Evolutionary conservation across 2,113 vertebrate genomes (phyloP).

Genomic region (Climacteris rufus): DNA sequence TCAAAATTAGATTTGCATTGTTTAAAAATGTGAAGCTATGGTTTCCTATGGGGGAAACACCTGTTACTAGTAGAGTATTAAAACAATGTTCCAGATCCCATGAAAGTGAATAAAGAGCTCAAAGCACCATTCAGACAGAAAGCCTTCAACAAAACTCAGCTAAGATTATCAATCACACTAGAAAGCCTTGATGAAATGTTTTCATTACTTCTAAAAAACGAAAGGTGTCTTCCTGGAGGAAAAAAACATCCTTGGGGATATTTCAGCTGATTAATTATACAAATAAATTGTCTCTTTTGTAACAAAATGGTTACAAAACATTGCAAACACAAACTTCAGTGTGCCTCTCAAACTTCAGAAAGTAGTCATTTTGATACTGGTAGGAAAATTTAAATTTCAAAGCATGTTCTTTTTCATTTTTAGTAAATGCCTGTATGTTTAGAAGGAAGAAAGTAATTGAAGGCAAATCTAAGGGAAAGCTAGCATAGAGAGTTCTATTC

Average conservation of each 20-base stretch:
- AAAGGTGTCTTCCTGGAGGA: background rate
- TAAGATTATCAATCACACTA: slow-evolving; percentile 49
- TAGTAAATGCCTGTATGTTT: background rate
- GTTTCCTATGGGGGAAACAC: slow-evolving; percentile 43
- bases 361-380: background rate
- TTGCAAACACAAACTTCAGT: slow-evolving; percentile 5
- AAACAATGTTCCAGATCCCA: slow-evolving; percentile 22
- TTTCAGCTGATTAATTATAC: slow-evolving; percentile 64
- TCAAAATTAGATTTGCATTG: slow-evolving; percentile 30
- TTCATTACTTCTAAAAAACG: slow-evolving; percentile 54
- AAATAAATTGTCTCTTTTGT: slow-evolving; percentile 48
- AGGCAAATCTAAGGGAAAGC: background rate
- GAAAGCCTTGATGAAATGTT: slow-evolving; percentile 45
- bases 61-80: slow-evolving; percentile 48
- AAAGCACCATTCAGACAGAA: slow-evolving; percentile 50
- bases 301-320: slow-evolving; percentile 2
- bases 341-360: slow-evolving; percentile 9
- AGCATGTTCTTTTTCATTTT: background rate
- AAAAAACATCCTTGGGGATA: background rate
- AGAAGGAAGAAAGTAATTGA: background rate
- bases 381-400: slow-evolving; percentile 39
- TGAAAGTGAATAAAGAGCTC: slow-evolving; percentile 56
- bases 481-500: background rate
- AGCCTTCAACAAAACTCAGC: slow-evolving; percentile 33
- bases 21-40: slow-evolving; percentile 42